A percentile compares a stretch with the other conserved stretches of the same genome.
Conservation (phyloP, 2,797 vertebrate species). For the Anas bernieri region DNA sequence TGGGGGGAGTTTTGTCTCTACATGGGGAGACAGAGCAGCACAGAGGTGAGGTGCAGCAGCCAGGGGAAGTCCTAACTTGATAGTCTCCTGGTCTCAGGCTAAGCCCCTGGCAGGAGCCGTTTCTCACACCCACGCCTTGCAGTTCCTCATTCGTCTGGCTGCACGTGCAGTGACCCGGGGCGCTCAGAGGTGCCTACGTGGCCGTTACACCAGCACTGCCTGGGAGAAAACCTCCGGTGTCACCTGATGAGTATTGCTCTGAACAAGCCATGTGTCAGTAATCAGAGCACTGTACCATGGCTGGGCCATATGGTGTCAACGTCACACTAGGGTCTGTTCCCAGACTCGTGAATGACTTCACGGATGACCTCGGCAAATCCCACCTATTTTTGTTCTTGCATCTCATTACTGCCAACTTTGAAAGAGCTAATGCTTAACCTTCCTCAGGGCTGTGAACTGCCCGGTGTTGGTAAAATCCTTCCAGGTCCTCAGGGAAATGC, state of each 20-base stretch:
- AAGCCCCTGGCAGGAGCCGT: rapidly evolving
- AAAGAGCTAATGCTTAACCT: neutral
- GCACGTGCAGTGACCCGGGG: rapidly evolving
- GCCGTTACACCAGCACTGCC: neutral
- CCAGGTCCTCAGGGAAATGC: neutral
- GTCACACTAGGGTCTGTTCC: neutral
- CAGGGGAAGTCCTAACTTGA: conserved; percentile 7
- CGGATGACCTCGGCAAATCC: neutral
- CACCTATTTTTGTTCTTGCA: neutral
- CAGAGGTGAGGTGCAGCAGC: neutral
- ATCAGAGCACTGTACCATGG: neutral
- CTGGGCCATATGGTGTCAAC: neutral
- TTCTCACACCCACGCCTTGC: neutral
- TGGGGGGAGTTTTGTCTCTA: neutral
- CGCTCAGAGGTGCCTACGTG: neutral
- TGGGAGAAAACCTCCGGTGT: neutral
- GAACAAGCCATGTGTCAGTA: neutral
- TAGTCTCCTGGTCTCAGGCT: rapidly evolving
- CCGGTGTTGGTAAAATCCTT: neutral
- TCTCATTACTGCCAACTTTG: neutral
- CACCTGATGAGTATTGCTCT: neutral
- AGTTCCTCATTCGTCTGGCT: neutral
- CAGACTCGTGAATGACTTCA: neutral
- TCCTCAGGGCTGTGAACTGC: neutral
- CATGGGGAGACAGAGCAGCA: neutral